Evolutionary conservation across 1,140 invertebrate genomes (phyloP).

Genomic region (Sarcophaga bullata): DNA sequence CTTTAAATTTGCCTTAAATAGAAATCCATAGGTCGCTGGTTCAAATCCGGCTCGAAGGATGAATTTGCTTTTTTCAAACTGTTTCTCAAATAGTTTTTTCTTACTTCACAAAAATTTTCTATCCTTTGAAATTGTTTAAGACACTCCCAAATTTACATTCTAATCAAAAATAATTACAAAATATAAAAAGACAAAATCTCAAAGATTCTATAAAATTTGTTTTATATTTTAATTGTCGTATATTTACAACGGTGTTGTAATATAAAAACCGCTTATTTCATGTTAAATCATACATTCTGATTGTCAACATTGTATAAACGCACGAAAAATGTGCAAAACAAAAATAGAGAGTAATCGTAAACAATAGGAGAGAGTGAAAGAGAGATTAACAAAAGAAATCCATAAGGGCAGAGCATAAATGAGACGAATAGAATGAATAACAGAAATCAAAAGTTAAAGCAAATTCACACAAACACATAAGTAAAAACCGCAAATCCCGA

Average conservation of each 20-base stretch:
- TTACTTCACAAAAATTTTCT: no score
- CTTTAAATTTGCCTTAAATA: not conserved
- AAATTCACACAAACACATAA: not conserved
- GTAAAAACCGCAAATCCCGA: conserved; percentile 41
- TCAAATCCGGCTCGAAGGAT: conserved; percentile 78
- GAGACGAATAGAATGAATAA: conserved; percentile 13
- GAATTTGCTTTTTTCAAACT: not conserved
- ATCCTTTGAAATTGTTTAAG: no score
- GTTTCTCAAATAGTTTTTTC: not conserved
- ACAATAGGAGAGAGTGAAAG: not conserved
- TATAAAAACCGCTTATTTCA: no score
- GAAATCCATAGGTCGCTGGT: conserved; percentile 78
- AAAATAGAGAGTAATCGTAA: not conserved
- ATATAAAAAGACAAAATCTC: no score
- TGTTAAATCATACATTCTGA: no score
- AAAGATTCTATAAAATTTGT: no score
- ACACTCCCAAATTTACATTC: no score
- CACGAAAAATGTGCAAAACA: no score
- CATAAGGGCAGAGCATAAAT: not conserved
- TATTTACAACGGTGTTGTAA: no score
- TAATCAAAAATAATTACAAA: no score
- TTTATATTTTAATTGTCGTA: no score
- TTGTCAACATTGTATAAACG: no score
- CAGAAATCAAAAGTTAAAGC: not conserved
- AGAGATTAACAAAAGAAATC: not conserved